Evolutionary conservation across 2,888 invertebrate species (phyloP).

Genomic region (Scaptomyza parva): DNA sequence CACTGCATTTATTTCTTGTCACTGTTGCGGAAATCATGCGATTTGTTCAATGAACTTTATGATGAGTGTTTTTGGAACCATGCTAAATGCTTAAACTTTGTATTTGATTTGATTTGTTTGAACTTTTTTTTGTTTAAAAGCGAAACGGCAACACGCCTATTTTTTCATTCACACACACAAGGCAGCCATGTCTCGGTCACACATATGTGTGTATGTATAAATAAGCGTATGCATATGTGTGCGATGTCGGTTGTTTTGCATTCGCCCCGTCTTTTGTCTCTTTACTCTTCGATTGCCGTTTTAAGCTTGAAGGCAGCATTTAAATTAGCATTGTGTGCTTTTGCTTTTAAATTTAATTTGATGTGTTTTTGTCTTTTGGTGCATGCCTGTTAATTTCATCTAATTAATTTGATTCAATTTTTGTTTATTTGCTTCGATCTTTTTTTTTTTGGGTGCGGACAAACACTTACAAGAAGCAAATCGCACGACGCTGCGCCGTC

Average conservation of each 20-base stretch:
- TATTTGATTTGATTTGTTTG: slow-evolving; percentile 54
- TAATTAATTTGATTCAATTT: slow-evolving; percentile 46
- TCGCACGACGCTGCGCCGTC: slow-evolving; percentile 55
- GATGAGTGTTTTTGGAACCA: slow-evolving; percentile 28
- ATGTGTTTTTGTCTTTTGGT: slow-evolving; percentile 21
- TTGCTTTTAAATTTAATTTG: slow-evolving; percentile 54
- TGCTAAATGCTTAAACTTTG: slow-evolving; percentile 58
- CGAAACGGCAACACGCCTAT: slow-evolving; percentile 72
- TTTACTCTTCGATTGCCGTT: slow-evolving; percentile 40
- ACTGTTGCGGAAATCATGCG: slow-evolving; percentile 25
- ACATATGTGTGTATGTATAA: slow-evolving; percentile 35
- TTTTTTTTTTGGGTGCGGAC: slow-evolving; percentile 64
- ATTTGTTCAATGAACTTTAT: slow-evolving; percentile 31
- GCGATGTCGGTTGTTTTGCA: slow-evolving; percentile 68
- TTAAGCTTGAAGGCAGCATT: slow-evolving; percentile 32
- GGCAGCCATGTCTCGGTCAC: slow-evolving; percentile 71
- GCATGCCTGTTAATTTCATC: slow-evolving; percentile 27
- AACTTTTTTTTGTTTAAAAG: slow-evolving; percentile 48
- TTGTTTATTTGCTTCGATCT: slow-evolving; percentile 48
- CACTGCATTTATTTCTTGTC: slow-evolving; percentile 27
- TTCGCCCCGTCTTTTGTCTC: slow-evolving; percentile 60
- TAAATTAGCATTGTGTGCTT: slow-evolving; percentile 40
- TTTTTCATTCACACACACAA: slow-evolving; percentile 62
- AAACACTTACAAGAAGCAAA: slow-evolving; percentile 58
- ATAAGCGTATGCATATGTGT: slow-evolving; percentile 33